These are phyloP conservation scores for Rallus limicola DNA, from an alignment of 2,113 vertebrate species.

Conservation along the genomic window DNA sequence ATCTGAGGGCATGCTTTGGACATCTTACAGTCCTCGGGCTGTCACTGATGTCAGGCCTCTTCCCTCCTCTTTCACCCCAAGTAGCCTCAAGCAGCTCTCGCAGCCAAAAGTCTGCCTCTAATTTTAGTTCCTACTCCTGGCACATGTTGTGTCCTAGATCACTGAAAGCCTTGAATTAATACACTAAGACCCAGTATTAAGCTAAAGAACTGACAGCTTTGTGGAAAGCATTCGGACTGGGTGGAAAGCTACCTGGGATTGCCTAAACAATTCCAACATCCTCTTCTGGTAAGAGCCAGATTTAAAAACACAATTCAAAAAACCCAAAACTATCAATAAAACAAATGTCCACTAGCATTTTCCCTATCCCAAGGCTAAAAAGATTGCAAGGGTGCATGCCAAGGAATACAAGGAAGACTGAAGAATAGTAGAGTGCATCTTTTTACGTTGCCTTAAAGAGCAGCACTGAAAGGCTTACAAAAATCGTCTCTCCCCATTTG, in stretches of 20 bases:
- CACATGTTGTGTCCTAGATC: constrained; percentile 69
- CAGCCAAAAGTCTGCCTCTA: constrained; percentile 71
- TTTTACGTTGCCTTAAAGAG: not conserved
- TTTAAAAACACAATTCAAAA: not conserved
- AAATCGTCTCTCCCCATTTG: not conserved
- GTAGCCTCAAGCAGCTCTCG: constrained; percentile 58
- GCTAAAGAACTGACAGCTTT: constrained; percentile 66
- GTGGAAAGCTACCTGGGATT: constrained; percentile 46
- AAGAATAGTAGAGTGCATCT: not conserved
- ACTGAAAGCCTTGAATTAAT: constrained; percentile 68
- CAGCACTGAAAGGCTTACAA: not conserved
- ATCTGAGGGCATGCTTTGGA: not conserved
- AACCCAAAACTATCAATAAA: fast-evolving
- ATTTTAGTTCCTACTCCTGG: constrained; percentile 72
- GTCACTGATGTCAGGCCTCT: not conserved
- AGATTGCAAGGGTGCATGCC: not conserved
- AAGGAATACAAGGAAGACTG: not conserved
- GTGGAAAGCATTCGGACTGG: constrained; percentile 12
- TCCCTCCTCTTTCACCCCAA: constrained; percentile 32
- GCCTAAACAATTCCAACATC: not conserved
- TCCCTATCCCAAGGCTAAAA: not conserved
- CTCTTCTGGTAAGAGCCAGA: not conserved
- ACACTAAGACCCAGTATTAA: constrained; percentile 67
- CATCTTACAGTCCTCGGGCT: not conserved
- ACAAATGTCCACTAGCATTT: not conserved